Evolutionary conservation across 2,888 invertebrate genomes (phyloP), one percentile per base, ranked within the genome.

Genomic region (Melikaiella ostensackeni): DNA sequence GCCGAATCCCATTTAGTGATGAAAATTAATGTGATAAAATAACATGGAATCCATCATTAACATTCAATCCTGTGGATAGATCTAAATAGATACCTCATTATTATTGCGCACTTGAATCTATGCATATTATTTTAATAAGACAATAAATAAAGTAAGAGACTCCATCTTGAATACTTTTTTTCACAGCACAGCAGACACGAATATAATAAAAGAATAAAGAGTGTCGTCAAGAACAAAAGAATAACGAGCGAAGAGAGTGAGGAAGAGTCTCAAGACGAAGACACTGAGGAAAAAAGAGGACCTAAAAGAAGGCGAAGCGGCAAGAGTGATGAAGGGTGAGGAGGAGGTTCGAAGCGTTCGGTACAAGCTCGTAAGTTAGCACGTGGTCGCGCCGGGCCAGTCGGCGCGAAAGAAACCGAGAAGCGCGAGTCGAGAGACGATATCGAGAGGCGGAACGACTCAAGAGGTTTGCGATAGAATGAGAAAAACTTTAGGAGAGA

Each of bases 291-390:
- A 75, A 42, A 78, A 77, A 77, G 61, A 74, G 61, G 42, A 74
- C 30, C 75, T 64, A 76, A 64, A 78, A 75, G 81, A 84, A 77
- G 79, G 80, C 85, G 79, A 83, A 83, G 83, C 85, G 82, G 77
- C 79, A 81, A 82, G 80, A 79, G 77, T 30, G 74, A 75, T 76
- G 73, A 77, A 79, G 66, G 42, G 76, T 64, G 73, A 76, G 75
- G 81, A 77, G 80, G 78, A 77, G 77, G 80, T 77, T 79, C 75
- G 79, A 81, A 76, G 78, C 80, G 76, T 81, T 81, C 84, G 84
- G 85, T 84, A 85, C 85, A 84, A 83, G 88, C 88, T 90, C 89
- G 89, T 90, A 90, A 90, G 90, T 90, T 90, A 90, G 89, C 90
- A 90, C 90, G 90, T 90, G 90, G 89, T 89, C 86, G 78, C 75